Evolutionary conservation across 1,140 invertebrate genomes (phyloP).

Genomic region (Archivesica marissinica): DNA sequence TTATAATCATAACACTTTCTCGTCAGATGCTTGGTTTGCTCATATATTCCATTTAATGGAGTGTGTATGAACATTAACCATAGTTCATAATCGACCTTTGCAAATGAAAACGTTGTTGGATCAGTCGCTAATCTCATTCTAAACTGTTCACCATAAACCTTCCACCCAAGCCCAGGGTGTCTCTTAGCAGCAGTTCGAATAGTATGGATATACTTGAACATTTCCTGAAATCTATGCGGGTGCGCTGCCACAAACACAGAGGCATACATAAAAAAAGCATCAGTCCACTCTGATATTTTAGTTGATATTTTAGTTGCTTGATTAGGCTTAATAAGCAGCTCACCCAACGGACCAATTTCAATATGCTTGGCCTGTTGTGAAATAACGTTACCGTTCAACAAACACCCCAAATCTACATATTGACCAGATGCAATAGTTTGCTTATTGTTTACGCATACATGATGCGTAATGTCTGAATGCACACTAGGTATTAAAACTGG

Average conservation of each 20-base stretch:
- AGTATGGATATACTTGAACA: neutral
- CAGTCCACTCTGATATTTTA: neutral
- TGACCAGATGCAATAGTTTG: too few species aligned
- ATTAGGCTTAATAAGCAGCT: neutral
- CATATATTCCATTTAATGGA: too few species aligned
- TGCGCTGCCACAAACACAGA: neutral
- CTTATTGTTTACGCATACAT: too few species aligned
- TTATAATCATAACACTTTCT: constrained; percentile 7
- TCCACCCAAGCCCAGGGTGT: neutral
- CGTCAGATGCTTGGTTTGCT: neutral
- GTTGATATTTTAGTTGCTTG: neutral
- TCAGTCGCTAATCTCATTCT: too few species aligned
- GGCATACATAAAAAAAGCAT: neutral
- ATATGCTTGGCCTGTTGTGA: too few species aligned
- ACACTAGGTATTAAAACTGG: too few species aligned
- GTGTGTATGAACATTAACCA: neutral
- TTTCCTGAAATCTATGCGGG: neutral
- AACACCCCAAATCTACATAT: too few species aligned
- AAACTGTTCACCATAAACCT: neutral
- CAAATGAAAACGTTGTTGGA: too few species aligned
- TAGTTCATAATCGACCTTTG: neutral
- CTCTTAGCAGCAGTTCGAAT: constrained; percentile 4
- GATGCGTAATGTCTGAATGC: too few species aligned
- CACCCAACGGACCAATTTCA: too few species aligned
- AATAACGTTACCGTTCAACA: too few species aligned